Evolutionary conservation across 2,113 vertebrate genomes (phyloP).

Genomic region (Otis tarda): DNA sequence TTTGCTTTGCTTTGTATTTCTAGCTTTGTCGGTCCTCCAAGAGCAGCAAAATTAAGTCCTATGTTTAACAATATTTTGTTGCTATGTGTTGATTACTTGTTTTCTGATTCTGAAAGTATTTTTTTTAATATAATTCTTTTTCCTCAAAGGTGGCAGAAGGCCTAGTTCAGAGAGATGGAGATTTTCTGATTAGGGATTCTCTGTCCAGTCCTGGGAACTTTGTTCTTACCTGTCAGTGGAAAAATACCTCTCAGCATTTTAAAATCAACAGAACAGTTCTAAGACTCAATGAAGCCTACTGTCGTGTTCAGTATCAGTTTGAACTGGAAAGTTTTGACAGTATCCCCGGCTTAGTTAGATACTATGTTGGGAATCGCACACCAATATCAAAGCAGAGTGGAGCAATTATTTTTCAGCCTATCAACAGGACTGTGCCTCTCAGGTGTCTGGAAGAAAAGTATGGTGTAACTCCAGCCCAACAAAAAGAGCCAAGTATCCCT

Average conservation of each 20-base stretch:
- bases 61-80: neutral
- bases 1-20: neutral
- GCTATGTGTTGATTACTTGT: neutral
- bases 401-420: constrained; percentile 94
- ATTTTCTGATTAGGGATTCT: constrained; percentile 94
- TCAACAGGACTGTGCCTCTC: constrained; percentile 90
- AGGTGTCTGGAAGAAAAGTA: constrained; percentile 92
- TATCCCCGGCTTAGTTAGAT: constrained; percentile 89
- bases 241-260: constrained; percentile 92
- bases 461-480: constrained; percentile 61
- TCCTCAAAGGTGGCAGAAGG: constrained; percentile 86
- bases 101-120: neutral
- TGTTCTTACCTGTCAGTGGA: constrained; percentile 96
- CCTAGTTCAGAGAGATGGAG: constrained; percentile 91
- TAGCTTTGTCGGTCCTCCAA: neutral
- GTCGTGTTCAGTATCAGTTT: constrained; percentile 90
- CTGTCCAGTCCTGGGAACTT: constrained; percentile 93
- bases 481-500: constrained; percentile 22
- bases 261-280: constrained; percentile 90
- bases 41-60: neutral
- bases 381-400: constrained; percentile 91
- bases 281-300: constrained; percentile 89
- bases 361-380: constrained; percentile 92
- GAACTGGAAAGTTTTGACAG: constrained; percentile 93
- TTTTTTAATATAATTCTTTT: constrained; percentile 4